Conservation (phyloP, 2,113 vertebrate species). For the Petrocephalus zakoni region DNA sequence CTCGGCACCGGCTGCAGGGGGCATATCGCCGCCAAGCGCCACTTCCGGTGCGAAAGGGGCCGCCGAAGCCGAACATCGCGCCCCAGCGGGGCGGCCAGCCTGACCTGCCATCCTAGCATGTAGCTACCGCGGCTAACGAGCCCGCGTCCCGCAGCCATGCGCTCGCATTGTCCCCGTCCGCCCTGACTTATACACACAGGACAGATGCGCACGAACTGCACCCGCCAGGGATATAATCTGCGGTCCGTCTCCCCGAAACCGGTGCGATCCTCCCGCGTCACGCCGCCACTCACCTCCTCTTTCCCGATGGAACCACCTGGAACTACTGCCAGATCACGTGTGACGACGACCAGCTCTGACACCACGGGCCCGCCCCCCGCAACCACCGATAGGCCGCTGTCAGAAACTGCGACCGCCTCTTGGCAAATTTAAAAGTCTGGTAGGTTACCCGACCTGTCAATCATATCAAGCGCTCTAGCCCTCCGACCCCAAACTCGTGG, state of each 20-base stretch:
- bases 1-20: background rate
- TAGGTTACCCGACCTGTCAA: conserved; percentile 27
- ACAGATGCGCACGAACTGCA: background rate
- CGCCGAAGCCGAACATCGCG: background rate
- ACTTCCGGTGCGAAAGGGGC: background rate
- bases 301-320: conserved; percentile 41
- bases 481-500: conserved; percentile 62
- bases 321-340: conserved; percentile 50
- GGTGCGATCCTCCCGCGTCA: conserved; percentile 3
- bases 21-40: background rate
- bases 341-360: conserved; percentile 25
- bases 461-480: conserved; percentile 29
- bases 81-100: background rate
- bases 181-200: background rate
- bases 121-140: background rate
- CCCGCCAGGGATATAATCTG: too few species aligned
- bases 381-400: conserved; percentile 45
- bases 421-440: background rate
- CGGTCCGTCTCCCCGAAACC: too few species aligned
- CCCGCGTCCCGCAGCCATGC: background rate
- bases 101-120: conserved; percentile 9
- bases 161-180: background rate
- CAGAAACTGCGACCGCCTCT: background rate
- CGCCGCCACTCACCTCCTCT: conserved; percentile 42
- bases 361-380: conserved; percentile 24